These are phyloP conservation scores for Prochilodus magdalenae DNA, from an alignment of 2,113 vertebrate genomes.

Conservation along the genomic window DNA sequence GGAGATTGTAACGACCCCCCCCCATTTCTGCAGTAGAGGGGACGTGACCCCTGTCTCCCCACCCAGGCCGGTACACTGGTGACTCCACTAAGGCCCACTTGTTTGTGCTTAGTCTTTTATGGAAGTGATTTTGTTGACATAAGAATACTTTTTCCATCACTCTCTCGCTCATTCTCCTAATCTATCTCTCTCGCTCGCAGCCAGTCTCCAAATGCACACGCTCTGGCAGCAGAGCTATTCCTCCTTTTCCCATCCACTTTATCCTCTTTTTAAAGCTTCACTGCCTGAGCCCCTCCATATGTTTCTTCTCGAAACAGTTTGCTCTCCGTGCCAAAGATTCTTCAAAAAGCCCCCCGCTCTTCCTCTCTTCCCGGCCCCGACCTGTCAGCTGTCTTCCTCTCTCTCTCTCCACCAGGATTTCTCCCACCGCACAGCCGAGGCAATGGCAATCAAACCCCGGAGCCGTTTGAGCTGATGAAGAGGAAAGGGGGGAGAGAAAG, in stretches of 20 bases:
- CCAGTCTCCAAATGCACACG: constrained; percentile 26
- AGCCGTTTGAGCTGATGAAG: background rate
- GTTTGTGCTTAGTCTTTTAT: too few species aligned
- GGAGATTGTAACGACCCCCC: too few species aligned
- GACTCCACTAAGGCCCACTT: background rate
- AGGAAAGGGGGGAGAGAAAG: background rate
- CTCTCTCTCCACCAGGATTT: constrained; percentile 13
- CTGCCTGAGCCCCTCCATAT: constrained; percentile 14
- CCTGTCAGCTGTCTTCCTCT: constrained; percentile 31
- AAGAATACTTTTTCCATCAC: constrained; percentile 4
- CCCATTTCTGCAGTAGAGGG: too few species aligned
- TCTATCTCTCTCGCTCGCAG: constrained; percentile 8
- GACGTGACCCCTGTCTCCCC: too few species aligned
- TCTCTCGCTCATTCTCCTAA: background rate
- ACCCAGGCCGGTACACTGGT: background rate
- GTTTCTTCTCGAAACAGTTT: constrained; percentile 3
- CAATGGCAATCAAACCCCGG: background rate
- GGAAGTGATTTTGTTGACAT: background rate
- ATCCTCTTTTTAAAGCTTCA: constrained; percentile 40
- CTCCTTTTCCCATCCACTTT: constrained; percentile 67
- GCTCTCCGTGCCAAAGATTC: constrained; percentile 39
- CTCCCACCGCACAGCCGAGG: background rate
- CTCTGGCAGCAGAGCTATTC: constrained; percentile 68
- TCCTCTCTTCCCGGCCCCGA: background rate
- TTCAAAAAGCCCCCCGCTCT: background rate